Percentiles rank a stretch among this genome's conserved stretches.
Conservation (phyloP, 35 echinoderm and acorn worm genomes). For the Ophioderma brevispina region DNA sequence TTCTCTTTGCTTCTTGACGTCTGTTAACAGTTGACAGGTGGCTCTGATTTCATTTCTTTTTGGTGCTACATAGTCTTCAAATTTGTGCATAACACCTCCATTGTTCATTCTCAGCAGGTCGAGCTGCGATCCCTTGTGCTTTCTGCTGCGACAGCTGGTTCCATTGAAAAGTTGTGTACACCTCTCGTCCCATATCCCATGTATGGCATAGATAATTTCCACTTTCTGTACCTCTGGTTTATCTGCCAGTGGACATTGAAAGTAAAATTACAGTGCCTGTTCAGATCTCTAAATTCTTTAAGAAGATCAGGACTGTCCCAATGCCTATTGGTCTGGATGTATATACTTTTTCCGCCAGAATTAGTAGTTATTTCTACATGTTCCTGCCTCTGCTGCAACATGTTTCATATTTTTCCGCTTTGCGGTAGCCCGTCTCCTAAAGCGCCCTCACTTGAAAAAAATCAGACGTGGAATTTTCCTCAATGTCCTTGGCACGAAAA, state of each 20-base stretch:
- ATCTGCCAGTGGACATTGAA: conserved; percentile 60
- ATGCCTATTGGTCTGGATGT: conserved; percentile 16
- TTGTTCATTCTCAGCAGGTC: neutral
- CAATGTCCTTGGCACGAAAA: too few species aligned
- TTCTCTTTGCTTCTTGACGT: conserved; percentile 56
- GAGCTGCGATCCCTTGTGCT: conserved; percentile 32
- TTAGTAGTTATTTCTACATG: too few species aligned
- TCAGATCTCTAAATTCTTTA: conserved; percentile 55
- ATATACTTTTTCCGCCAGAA: too few species aligned
- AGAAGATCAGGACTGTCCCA: neutral
- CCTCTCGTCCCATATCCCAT: conserved; percentile 50
- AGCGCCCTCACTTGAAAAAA: too few species aligned
- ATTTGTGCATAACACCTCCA: neutral
- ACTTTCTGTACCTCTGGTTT: conserved; percentile 56
- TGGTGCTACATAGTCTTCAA: neutral
- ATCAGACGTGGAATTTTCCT: too few species aligned
- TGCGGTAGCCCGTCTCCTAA: too few species aligned
- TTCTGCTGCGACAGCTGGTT: neutral
- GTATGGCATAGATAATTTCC: conserved; percentile 68
- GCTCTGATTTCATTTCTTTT: conserved; percentile 56
- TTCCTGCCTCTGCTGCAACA: too few species aligned
- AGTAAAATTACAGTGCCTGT: conserved; percentile 53
- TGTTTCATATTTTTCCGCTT: too few species aligned
- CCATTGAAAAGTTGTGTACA: neutral
- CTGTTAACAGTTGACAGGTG: conserved; percentile 49